Evolutionary conservation across 2,888 invertebrate species (phyloP), one percentile per base, ranked within the genome.

Genomic region (Chymomyza caudatula): DNA sequence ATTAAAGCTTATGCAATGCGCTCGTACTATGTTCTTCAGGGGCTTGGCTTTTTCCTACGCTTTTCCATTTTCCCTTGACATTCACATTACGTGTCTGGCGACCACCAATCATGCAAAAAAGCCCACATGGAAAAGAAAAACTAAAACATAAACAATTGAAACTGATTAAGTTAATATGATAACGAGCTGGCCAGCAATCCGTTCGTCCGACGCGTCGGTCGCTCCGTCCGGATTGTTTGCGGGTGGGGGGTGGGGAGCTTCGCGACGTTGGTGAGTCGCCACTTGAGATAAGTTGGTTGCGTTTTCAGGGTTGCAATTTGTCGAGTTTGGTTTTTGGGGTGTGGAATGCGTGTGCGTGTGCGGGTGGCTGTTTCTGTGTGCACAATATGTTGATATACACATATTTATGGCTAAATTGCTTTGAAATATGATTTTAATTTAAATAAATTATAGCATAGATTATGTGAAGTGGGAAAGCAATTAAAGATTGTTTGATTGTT

Each of bases 131-230:
- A 47, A 44, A 37, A 11, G 13, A 44, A 69, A 56, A 60, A 63
- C 63, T 65, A 72, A 76, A 85, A 69, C 78, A 82, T 78, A 84
- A 87, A 78, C 87, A 85, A 86, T 87, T 85, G 80, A 84, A 86
- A 76, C 78, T 82, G 86, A 87, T 85, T 85, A 84, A 87, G 77
- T 82, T 82, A 82, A 86, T 74, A 78, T 78, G 86, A 84, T 86
- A 82, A 82, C 75, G 65, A 77, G 86, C 60, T 57, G 56, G 63
- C 17, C 54, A 37, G 17, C 13, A 20, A 20, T 8, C 37, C 5
- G n/a, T n/a, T n/a, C n/a, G n/a, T n/a, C n/a, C n/a, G n/a, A n/a
- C n/a, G n/a, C n/a, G n/a, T n/a, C n/a, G n/a, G n/a, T n/a, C n/a
- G n/a, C n/a, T n/a, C n/a, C n/a, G 19, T 25, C 43, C 60, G 69